Evolutionary conservation across 2,113 vertebrate genomes (phyloP).

Genomic region (Engystomops pustulosus): DNA sequence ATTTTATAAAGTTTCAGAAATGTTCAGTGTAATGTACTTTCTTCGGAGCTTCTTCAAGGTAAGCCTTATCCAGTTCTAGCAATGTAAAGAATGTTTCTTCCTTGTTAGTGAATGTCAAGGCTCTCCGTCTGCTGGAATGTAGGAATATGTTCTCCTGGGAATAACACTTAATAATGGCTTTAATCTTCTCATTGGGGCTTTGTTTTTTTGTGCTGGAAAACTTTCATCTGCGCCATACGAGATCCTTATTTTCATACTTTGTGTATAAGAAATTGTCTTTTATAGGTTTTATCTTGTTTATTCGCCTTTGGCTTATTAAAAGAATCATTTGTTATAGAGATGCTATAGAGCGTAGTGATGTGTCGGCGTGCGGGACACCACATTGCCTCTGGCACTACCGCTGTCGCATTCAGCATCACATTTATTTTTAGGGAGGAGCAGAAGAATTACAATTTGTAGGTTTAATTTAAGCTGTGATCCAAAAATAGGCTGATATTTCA

Average conservation of each 20-base stretch:
- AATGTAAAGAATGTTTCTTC: slow-evolving; percentile 61
- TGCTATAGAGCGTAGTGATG: background rate
- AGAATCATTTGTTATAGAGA: background rate
- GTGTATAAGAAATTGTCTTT: background rate
- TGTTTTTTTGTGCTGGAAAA: background rate
- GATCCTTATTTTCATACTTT: background rate
- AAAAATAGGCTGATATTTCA: slow-evolving; percentile 18
- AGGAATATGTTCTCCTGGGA: slow-evolving; percentile 59
- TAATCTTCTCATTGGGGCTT: slow-evolving; percentile 29
- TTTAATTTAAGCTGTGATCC: slow-evolving; percentile 19
- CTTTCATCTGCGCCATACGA: background rate
- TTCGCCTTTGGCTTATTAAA: background rate
- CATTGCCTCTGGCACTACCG: background rate
- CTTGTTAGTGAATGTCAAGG: slow-evolving; percentile 50
- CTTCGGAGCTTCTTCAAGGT: slow-evolving; percentile 87
- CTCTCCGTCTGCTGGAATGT: slow-evolving; percentile 55
- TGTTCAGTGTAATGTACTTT: slow-evolving; percentile 83
- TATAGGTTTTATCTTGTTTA: background rate
- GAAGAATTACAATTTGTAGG: background rate
- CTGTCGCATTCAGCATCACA: background rate
- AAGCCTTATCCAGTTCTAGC: slow-evolving; percentile 70
- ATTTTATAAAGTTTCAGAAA: slow-evolving; percentile 70
- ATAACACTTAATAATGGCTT: slow-evolving; percentile 51
- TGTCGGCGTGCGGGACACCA: background rate
- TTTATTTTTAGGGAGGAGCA: slow-evolving; percentile 16